Percentiles rank a stretch among this genome's conserved stretches.
phyloP scores from a whole-genome alignment of 1,140 invertebrate species.

The Drosophila willistoni region DNA sequence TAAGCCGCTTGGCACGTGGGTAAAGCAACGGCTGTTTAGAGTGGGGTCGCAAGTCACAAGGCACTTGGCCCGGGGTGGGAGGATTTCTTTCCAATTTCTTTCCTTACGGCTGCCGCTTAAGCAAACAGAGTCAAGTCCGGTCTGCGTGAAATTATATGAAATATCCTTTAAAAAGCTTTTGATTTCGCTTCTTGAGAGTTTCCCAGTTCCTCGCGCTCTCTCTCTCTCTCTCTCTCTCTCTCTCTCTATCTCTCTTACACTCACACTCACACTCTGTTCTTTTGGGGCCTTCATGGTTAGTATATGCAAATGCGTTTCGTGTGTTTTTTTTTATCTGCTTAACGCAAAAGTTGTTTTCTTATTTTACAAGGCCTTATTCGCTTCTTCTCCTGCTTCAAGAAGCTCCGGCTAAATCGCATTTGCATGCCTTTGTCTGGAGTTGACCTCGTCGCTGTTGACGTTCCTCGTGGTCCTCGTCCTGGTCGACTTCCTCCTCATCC shows the following conservation, averaged over 20 bases:
- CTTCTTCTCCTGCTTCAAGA: background rate
- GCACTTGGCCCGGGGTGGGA: background rate
- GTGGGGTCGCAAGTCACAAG: conserved; percentile 15
- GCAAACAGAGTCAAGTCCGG: conserved; percentile 58
- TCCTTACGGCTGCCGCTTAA: conserved; percentile 36
- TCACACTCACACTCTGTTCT: background rate
- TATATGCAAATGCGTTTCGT: conserved; percentile 64
- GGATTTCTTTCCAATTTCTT: conserved; percentile 59
- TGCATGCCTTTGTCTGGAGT: conserved; percentile 79
- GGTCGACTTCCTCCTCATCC: background rate
- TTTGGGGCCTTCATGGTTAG: conserved; percentile 7
- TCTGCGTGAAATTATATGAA: conserved; percentile 73
- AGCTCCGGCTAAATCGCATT: conserved; percentile 51
- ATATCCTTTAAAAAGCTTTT: conserved; percentile 82
- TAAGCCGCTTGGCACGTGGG: conserved; percentile 78
- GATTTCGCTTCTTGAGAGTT: conserved; percentile 56
- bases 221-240: no score
- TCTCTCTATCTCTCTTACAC: no score
- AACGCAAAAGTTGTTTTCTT: conserved; percentile 79
- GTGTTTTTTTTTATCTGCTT: conserved; percentile 70
- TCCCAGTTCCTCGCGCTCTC: conserved; percentile 1
- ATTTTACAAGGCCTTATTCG: conserved; percentile 52
- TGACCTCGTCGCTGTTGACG: conserved; percentile 58
- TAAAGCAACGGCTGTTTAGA: conserved; percentile 68
- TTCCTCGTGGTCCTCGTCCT: conserved; percentile 2